Evolutionary conservation across 1,140 invertebrate species (phyloP), one percentile per base, ranked within the genome.

Genomic region (Pinna nobilis): DNA sequence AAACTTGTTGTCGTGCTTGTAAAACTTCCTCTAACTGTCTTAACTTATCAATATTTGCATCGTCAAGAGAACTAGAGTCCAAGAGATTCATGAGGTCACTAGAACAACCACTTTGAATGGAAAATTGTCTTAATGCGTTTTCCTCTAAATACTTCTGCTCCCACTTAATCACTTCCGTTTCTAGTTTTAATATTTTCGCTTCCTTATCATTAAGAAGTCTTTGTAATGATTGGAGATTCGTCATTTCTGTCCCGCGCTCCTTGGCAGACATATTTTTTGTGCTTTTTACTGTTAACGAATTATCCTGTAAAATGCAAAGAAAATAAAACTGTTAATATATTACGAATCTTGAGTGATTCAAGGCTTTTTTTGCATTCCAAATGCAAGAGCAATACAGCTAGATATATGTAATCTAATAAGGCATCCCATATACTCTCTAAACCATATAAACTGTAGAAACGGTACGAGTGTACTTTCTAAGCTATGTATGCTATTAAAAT

Each of bases 121-220:
- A 57, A 11, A 81, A 93, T 88, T 96, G 95, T 50, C 94, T 89
- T 66, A 95, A 88, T 37, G 95, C 94, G 76, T 93, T 94, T 88
- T 96, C 95, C 87, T 96, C 95, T 7, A 96, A 89, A 88, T 95
- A 96, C 53, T 94, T 92, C 89, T 96, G 95, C 87, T 96, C 95
- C 94, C 95, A 95, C 88, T 84, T 76, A 23, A 78, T 74, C 23
- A 79, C 66, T 44, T 84, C 79, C 33, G 81, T 68, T 66, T 85
- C 79, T 50, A 85, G 59, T 68, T 82, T 63, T 32, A 85, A 68
- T 35, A 85, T 81, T 63, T 81, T 82, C 0, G 74, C 76, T 55
- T 85, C 81, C 61, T 83, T 84, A 51, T 84, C 82, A 60, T 76
- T 74, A 13, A 83, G 57, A 44, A 82, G 61, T 53, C 70, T 69